phyloP scores from a whole-genome alignment of 2,797 vertebrate species.

The Tenualosa thibaudeaui region DNA sequence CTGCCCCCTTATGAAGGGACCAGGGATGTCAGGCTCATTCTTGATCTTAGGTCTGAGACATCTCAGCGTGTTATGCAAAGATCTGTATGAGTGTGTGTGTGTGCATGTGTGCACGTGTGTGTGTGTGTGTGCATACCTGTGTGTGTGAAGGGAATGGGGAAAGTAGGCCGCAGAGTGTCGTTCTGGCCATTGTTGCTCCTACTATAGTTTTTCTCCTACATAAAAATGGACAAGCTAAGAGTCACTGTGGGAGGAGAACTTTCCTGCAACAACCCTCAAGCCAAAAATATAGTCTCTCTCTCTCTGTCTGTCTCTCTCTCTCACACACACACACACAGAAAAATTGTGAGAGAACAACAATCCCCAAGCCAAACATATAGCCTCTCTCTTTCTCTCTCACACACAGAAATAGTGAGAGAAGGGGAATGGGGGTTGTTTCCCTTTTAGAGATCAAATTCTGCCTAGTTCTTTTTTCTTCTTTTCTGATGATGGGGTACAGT shows the following conservation, averaged over 20 bases:
- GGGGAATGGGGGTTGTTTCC: too few species aligned
- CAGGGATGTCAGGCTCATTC: background rate
- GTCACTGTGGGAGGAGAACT: background rate
- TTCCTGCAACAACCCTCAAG: background rate
- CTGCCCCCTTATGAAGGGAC: background rate
- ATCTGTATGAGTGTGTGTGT: background rate
- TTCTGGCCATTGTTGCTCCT: background rate
- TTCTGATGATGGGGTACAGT: too few species aligned
- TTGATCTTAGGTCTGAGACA: background rate
- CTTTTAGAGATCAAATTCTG: background rate
- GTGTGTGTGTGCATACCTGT: background rate
- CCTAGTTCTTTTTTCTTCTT: background rate
- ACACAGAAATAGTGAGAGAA: background rate
- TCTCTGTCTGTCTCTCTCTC: background rate
- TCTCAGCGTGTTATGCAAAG: conserved; percentile 10
- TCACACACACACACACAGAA: background rate
- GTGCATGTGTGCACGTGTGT: too few species aligned
- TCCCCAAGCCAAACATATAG: too few species aligned
- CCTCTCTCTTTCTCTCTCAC: background rate
- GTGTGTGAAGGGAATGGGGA: background rate
- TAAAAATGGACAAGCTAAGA: background rate
- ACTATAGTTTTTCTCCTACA: background rate
- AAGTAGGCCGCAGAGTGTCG: conserved; percentile 26
- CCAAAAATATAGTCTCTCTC: background rate
- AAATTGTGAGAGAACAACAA: background rate